These are phyloP conservation scores for Heliopora coerulea DNA, from an alignment of 92 coral and sea anemone genomes.

Conservation along the genomic window DNA sequence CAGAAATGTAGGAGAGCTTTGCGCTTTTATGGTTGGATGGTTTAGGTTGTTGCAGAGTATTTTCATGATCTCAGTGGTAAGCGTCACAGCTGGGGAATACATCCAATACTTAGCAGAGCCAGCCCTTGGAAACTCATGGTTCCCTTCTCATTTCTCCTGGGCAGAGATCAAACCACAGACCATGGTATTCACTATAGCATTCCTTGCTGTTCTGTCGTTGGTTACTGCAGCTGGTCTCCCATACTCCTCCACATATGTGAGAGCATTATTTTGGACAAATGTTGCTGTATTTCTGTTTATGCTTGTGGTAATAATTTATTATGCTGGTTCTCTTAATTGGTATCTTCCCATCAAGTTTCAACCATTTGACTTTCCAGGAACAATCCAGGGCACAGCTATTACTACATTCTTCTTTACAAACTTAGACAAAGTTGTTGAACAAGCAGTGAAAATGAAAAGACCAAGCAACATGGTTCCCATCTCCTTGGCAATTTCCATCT, in stretches of 20 bases:
- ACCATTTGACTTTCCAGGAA: conserved; percentile 23
- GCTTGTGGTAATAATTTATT: conserved; percentile 7
- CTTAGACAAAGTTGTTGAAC: conserved; percentile 24
- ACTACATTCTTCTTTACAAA: conserved; percentile 32
- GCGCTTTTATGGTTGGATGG: conserved; percentile 31
- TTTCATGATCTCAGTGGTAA: conserved; percentile 19
- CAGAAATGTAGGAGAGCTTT: conserved; percentile 20
- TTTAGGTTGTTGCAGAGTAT: conserved; percentile 10
- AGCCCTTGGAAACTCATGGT: not conserved
- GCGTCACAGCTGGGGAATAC: conserved; percentile 19
- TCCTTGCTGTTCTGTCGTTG: conserved; percentile 12
- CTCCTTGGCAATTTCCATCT: conserved; percentile 9
- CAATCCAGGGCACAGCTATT: conserved; percentile 12
- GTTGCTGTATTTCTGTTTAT: not conserved
- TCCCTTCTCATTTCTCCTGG: conserved; percentile 1
- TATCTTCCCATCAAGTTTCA: conserved; percentile 12
- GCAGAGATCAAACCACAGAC: conserved; percentile 4
- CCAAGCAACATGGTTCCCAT: conserved; percentile 2
- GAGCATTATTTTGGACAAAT: conserved; percentile 10
- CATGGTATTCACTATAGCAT: conserved; percentile 14
- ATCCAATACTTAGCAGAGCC: conserved; percentile 12
- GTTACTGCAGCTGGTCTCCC: conserved; percentile 6
- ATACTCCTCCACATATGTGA: not conserved
- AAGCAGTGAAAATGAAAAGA: not conserved
- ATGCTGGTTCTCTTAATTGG: conserved; percentile 12